phyloP scores from a whole-genome alignment of 2,797 vertebrate species.

The Craterocephalus amniculus region DNA sequence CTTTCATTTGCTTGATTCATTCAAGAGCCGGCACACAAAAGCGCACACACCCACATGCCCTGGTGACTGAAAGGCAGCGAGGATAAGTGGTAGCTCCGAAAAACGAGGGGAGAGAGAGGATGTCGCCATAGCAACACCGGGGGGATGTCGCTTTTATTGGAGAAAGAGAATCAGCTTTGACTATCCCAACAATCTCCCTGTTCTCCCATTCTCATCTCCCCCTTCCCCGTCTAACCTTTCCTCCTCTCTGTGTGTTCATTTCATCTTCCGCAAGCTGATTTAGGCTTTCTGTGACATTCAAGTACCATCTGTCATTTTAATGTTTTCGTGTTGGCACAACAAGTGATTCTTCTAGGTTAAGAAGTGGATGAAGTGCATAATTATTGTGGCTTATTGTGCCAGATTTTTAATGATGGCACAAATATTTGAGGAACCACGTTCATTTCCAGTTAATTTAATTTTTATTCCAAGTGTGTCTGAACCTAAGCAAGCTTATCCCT shows the following conservation, averaged over 20 bases:
- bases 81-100: conserved; percentile 78
- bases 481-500: conserved; percentile 3
- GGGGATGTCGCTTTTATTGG: conserved; percentile 75
- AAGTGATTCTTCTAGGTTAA: conserved; percentile 11
- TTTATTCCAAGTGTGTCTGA: conserved; percentile 12
- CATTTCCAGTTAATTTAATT: conserved; percentile 7
- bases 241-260: conserved; percentile 32
- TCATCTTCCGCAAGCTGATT: conserved; percentile 39
- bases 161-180: conserved; percentile 67
- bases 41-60: conserved; percentile 67
- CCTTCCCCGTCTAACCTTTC: conserved; percentile 45
- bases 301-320: conserved; percentile 34
- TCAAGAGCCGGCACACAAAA: conserved; percentile 70
- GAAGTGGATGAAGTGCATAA: not conserved
- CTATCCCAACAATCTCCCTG: conserved; percentile 33
- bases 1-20: conserved; percentile 80
- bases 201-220: conserved; percentile 34
- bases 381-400: not conserved
- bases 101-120: conserved; percentile 68
- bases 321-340: conserved; percentile 19
- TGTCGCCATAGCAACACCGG: conserved; percentile 80
- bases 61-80: conserved; percentile 77
- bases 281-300: conserved; percentile 43
- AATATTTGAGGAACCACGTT: conserved; percentile 11
- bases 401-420: conserved; percentile 1